Evolutionary conservation across 2,888 invertebrate species (phyloP).

Genomic region (Drosophila prolongata): DNA sequence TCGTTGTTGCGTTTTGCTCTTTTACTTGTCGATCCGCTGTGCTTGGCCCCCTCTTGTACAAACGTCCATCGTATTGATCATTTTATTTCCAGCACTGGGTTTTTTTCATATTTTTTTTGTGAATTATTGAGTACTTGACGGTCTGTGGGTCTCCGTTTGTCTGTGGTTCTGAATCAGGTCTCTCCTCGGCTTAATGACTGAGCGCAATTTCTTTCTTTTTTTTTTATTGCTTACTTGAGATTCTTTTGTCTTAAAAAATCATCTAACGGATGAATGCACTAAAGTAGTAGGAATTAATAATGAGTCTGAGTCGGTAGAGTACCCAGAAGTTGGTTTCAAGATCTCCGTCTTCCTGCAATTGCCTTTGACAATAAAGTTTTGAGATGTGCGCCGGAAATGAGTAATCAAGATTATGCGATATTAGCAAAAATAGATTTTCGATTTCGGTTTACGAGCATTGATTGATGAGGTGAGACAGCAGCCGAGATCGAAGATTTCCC

Average conservation of each 20-base stretch:
- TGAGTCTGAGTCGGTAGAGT: constrained; percentile 41
- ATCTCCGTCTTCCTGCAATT: constrained; percentile 50
- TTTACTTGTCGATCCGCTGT: constrained; percentile 53
- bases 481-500: constrained; percentile 27
- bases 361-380: constrained; percentile 64
- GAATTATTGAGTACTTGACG: constrained; percentile 76
- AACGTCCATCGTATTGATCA: constrained; percentile 69
- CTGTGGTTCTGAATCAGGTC: constrained; percentile 32
- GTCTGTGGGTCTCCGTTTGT: constrained; percentile 39
- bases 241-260: constrained; percentile 73
- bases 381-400: constrained; percentile 75
- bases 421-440: constrained; percentile 73
- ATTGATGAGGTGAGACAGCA: constrained; percentile 69
- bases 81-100: constrained; percentile 64
- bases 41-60: constrained; percentile 31
- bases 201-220: constrained; percentile 58
- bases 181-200: constrained; percentile 62
- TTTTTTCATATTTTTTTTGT: constrained; percentile 47
- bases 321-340: constrained; percentile 36
- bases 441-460: constrained; percentile 63
- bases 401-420: constrained; percentile 78
- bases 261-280: constrained; percentile 50
- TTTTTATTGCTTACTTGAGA: constrained; percentile 58
- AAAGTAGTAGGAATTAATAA: constrained; percentile 1
- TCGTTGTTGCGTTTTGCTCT: constrained; percentile 58